Base-by-base conservation (phyloP, 2,888 invertebrate genomes). In the Eupeodes luniger region DNA sequence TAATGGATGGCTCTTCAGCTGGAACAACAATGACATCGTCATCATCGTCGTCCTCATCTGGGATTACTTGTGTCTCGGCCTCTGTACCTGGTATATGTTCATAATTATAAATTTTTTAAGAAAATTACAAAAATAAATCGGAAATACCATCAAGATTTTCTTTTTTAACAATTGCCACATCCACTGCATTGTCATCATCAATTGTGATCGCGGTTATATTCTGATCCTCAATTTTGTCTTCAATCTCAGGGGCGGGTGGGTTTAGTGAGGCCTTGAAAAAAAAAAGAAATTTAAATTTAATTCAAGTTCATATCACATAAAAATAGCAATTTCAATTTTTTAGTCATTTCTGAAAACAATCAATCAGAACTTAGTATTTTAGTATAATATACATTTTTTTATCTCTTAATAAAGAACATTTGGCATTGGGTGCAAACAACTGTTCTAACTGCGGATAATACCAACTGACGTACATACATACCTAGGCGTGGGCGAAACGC, bases 11-110 rank as follows among this genome's bases (percentile, higher is more conserved):
- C 89, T 95, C 96, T 78, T 96, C 96, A 7, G 95, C 95, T 87
- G 96, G 96, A 85, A 96, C 95, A 89, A 96, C 95, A 90, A 96
- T 95, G 72, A 96, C 96, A 81, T 96, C 96, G 91, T 96, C 96
- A 90, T 96, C 96, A 87, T 96, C 96, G 9, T 95, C 96, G 47
- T 91, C 91, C 47, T 92, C 92, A 12, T 94, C 95, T n/a, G 94
- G 94, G 44, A 87, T 81, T 4, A 74, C 40, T 47, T 79, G n/a
- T 57, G 74, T 12, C 16, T 72, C 79, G 34, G 69, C 14, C 55
- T 66, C 62, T 12, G 12, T 19, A 27, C 66, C 75, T 83, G 53
- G 84, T 78, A 4, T 19, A 47, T 70, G 34, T n/a, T 36, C 4
- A 53, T 51, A 34, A 69, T 34, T 51, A 49, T 36, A 7, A 72